Conservation (phyloP, 1,140 invertebrate species). For the Physella acuta region DNA sequence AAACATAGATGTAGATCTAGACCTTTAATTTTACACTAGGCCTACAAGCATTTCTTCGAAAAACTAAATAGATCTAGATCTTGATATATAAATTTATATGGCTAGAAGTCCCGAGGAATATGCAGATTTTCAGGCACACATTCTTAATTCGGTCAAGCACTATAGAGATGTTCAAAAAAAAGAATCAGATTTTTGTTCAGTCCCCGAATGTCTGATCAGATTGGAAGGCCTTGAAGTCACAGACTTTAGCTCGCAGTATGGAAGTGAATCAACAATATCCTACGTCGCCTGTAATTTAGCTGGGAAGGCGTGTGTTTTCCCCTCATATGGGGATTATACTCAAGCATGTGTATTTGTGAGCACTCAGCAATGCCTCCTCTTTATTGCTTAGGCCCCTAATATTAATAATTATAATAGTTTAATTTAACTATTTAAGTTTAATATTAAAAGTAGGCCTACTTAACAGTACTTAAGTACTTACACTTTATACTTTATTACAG, state of each 20-base stretch:
- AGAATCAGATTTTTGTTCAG: constrained; percentile 8
- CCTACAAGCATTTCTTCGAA: too few relatives aligned
- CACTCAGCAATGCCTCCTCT: too few relatives aligned
- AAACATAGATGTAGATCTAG: too few relatives aligned
- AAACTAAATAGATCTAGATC: too few relatives aligned
- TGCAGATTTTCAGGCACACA: neutral
- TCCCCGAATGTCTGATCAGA: constrained; percentile 6
- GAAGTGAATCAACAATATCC: constrained; percentile 81
- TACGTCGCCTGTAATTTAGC: constrained; percentile 84
- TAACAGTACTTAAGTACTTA: too few relatives aligned
- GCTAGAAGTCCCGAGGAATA: constrained; percentile 9
- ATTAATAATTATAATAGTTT: too few relatives aligned
- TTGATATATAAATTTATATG: too few relatives aligned
- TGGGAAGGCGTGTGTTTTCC: constrained; percentile 80
- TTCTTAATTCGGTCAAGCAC: constrained; percentile 2
- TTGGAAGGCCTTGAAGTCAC: constrained; percentile 62
- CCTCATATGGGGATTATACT: constrained; percentile 85
- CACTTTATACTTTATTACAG: too few relatives aligned
- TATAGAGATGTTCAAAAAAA: constrained; percentile 9
- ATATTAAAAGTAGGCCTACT: too few relatives aligned
- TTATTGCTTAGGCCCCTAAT: too few relatives aligned
- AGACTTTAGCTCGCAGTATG: constrained; percentile 88
- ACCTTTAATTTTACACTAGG: too few relatives aligned
- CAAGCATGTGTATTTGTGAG: constrained; percentile 85
- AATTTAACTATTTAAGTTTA: too few relatives aligned